Evolutionary conservation across 2,113 vertebrate genomes (phyloP), one percentile per base, ranked within the genome.

Genomic region (Oxygymnocypris stewartii): DNA sequence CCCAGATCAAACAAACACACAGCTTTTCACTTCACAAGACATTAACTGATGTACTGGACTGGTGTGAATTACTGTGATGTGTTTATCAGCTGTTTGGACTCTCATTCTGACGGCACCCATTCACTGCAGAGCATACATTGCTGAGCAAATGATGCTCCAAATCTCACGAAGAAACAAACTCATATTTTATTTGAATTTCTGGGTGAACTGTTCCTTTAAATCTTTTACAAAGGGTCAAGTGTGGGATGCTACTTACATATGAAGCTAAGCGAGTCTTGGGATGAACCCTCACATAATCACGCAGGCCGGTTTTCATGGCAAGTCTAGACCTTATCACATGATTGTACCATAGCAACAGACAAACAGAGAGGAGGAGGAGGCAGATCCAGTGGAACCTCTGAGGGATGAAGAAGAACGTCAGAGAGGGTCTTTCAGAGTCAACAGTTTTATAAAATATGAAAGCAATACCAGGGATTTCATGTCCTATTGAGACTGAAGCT

Each of bases 311-410:
- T 37, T 47, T 82, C 4, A 40, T 20, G 4, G 71, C 0, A 0
- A 51, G 31, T 16, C 16, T 57, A 42, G 88, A 85, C 35, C 54
- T 88, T 57, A 91, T 89, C 57, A 93, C 67, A 83, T 91, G 85
- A 84, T 84, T 91, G 31, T 93, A 91, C 93, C 93, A 95, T 1
- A 95, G 75, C 82, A 94, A 47, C 71, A 94, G 71, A 28, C 76
- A 86, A 1, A 95, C 63, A 47, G 90, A 89, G n/a, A 93, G n/a
- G 80, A 87, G 54, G 42, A 95, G 76, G 87, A 94, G 86, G 77
- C 88, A 90, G 1, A 94, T 65, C 91, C 92, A 93, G 42, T 84
- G 44, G 31, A 88, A 42, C 73, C 82, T 90, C 93, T 95, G 89
- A 44, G 44, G 51, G 6, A 67, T 37, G 28, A 63, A 42, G 28